phyloP scores from a whole-genome alignment of 2,113 vertebrate genomes.

The Pygoscelis antarcticus region DNA sequence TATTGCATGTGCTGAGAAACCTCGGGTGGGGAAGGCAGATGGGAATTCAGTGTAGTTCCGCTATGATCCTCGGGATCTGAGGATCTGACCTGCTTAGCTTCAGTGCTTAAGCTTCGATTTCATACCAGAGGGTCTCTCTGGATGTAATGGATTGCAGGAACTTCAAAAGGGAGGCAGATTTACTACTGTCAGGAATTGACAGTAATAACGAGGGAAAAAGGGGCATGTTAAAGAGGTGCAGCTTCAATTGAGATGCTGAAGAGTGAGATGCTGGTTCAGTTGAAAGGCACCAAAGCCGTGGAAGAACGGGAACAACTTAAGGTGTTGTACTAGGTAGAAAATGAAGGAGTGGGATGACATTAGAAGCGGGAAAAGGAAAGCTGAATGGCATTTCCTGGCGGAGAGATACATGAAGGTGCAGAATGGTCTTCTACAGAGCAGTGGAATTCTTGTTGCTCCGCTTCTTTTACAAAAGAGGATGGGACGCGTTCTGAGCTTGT shows the following conservation, averaged over 20 bases:
- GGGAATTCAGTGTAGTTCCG: background rate
- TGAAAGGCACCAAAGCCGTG: background rate
- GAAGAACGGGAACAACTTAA: background rate
- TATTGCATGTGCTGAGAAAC: background rate
- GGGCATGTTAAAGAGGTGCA: background rate
- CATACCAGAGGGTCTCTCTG: background rate
- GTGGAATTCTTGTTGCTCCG: background rate
- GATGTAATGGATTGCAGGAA: background rate
- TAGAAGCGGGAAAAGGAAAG: background rate
- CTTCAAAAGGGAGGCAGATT: background rate
- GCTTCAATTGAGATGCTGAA: background rate
- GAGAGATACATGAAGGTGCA: background rate
- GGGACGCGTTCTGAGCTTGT: background rate
- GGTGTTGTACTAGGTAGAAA: background rate
- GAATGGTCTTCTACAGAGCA: background rate
- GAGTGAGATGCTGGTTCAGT: background rate
- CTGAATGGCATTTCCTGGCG: background rate
- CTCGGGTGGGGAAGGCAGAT: background rate
- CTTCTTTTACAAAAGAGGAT: background rate
- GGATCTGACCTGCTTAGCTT: background rate
- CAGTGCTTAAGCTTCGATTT: background rate
- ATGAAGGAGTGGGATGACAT: background rate
- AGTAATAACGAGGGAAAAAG: background rate
- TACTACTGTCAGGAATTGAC: background rate
- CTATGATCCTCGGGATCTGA: background rate